phyloP scores from a whole-genome alignment of 1,140 invertebrate species.

The Pissodes strobi region DNA sequence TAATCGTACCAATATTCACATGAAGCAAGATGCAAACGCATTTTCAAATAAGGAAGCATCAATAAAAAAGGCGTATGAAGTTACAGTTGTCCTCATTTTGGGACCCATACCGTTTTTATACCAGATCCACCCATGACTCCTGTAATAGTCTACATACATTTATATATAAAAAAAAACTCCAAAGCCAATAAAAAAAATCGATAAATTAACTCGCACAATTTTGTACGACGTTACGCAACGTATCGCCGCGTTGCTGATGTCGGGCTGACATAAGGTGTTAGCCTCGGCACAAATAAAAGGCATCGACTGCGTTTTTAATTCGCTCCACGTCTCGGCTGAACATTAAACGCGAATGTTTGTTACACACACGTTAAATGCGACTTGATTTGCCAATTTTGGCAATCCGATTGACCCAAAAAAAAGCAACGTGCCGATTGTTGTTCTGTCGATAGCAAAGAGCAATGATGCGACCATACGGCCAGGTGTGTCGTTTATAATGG shows the following conservation, averaged over 20 bases:
- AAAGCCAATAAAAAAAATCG: background rate
- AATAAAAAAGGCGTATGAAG: too few relatives aligned
- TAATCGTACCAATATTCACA: too few relatives aligned
- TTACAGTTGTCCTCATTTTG: too few relatives aligned
- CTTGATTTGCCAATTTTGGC: conserved; percentile 36
- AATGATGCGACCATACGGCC: background rate
- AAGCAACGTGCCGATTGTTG: conserved; percentile 5
- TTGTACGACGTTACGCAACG: conserved; percentile 21
- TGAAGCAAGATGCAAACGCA: too few relatives aligned
- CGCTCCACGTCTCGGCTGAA: conserved; percentile 26
- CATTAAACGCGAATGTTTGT: conserved; percentile 26
- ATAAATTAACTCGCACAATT: conserved; percentile 12
- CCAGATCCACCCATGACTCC: too few relatives aligned
- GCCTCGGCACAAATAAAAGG: conserved; percentile 35
- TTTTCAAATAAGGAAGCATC: too few relatives aligned
- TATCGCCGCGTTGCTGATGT: conserved; percentile 13
- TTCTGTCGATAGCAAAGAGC: conserved; percentile 12
- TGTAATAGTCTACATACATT: too few relatives aligned
- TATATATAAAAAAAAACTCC: too few relatives aligned
- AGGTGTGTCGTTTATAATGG: conserved; percentile 7
- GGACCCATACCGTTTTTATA: too few relatives aligned
- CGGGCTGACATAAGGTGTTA: conserved; percentile 36
- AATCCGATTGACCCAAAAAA: conserved; percentile 30
- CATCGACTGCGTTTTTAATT: conserved; percentile 36
- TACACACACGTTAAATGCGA: conserved; percentile 26